Conservation (phyloP, 2,888 invertebrate genomes). For the Mythimna impura region DNA sequence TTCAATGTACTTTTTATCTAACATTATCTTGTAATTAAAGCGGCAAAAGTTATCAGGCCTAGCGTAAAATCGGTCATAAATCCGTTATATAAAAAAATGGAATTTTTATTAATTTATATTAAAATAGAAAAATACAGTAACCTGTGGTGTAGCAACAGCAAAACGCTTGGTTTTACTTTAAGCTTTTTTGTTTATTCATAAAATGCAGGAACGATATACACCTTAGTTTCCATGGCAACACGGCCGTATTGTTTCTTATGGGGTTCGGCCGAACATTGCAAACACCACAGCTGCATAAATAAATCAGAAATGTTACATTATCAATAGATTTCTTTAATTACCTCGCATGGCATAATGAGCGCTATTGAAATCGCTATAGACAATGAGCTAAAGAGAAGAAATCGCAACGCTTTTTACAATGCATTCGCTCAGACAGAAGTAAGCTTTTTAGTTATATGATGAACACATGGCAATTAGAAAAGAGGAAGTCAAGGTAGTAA, state of each 20-base stretch:
- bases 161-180: conserved; percentile 8
- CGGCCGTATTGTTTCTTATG: conserved; percentile 80
- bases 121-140: conserved; percentile 1
- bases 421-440: conserved; percentile 48
- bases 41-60: conserved; percentile 11
- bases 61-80: conserved; percentile 9
- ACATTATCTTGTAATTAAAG: conserved; percentile 37
- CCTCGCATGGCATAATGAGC: conserved; percentile 50
- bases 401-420: conserved; percentile 48
- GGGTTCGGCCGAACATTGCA: conserved; percentile 69
- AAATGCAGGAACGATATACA: conserved; percentile 78
- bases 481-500: conserved; percentile 26
- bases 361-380: conserved; percentile 45
- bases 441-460: neutral
- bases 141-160: conserved; percentile 9
- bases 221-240: conserved; percentile 75
- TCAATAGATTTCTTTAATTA: conserved; percentile 41
- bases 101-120: neutral
- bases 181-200: conserved; percentile 22
- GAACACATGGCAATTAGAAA: conserved; percentile 5
- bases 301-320: conserved; percentile 70
- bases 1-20: conserved; percentile 30
- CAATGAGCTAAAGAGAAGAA: conserved; percentile 22
- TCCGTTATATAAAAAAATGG: neutral
- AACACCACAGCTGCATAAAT: conserved; percentile 77